Evolutionary conservation across 2,113 vertebrate genomes (phyloP).

Genomic region (Lonchura striata): DNA sequence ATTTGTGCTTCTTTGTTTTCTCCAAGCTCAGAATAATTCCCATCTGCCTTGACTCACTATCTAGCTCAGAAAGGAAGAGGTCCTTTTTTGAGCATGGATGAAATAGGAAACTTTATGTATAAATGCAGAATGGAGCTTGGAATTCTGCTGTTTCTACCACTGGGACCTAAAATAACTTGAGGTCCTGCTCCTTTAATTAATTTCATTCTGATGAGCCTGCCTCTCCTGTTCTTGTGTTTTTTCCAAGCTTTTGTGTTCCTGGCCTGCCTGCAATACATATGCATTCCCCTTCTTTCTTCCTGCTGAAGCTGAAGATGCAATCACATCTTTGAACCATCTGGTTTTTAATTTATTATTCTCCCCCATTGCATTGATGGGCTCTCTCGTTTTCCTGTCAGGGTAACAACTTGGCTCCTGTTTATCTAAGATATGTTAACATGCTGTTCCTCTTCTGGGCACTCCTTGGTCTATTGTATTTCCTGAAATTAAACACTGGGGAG

Average conservation of each 20-base stretch:
- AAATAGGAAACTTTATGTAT: not conserved
- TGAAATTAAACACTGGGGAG: slow-evolving; percentile 59
- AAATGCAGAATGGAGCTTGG: slow-evolving; percentile 27
- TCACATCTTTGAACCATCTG: slow-evolving; percentile 47
- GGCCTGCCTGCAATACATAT: slow-evolving; percentile 18
- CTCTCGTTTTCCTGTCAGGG: slow-evolving; percentile 10
- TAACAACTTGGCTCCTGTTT: slow-evolving; percentile 57
- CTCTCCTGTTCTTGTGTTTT: not conserved
- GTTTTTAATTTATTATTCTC: slow-evolving; percentile 53
- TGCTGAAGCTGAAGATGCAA: slow-evolving; percentile 38
- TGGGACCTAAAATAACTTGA: slow-evolving; percentile 57
- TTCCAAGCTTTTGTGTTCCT: slow-evolving; percentile 51
- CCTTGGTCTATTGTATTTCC: slow-evolving; percentile 1
- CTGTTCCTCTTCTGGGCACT: slow-evolving; percentile 52
- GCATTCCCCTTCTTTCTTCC: slow-evolving; percentile 31
- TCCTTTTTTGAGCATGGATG: slow-evolving; percentile 6
- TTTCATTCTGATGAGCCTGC: slow-evolving; percentile 29
- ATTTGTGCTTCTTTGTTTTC: slow-evolving; percentile 67
- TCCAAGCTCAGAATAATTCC: slow-evolving; percentile 64
- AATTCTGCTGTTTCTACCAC: slow-evolving; percentile 26
- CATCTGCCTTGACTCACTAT: slow-evolving; percentile 59
- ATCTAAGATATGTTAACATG: slow-evolving; percentile 52
- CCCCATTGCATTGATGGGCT: not conserved
- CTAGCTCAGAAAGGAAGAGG: slow-evolving; percentile 44
- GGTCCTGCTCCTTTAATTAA: slow-evolving; percentile 70